Base-by-base conservation (phyloP, 2,888 invertebrate genomes). In the Sesia bembeciformis region DNA sequence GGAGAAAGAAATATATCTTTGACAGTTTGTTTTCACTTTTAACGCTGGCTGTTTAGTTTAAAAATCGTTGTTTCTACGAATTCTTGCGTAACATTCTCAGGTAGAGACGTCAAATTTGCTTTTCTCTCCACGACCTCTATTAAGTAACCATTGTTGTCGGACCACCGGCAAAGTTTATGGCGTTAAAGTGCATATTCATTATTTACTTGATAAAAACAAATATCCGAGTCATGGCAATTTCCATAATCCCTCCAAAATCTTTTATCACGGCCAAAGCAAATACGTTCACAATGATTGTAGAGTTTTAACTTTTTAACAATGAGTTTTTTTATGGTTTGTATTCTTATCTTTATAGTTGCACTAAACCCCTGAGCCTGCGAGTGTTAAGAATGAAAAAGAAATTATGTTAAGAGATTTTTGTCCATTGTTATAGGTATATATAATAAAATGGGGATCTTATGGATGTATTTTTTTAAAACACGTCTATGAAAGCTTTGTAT, bases 151-250 rank as follows among this genome's bases (percentile, higher is more conserved):
- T 54, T 53, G 52, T 55, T 51, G 51, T 43, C 40, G 58, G 79
- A 74, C 80, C 79, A 78, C 78, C 77, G 58, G 60, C 64, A 54
- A 57, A 60, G 67, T 61, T 66, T 65, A 71, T 57, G 62, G 63
- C 60, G 61, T 59, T 60, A 67, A 74, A 74, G 59, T 52, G 68
- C 68, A 62, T 60, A 62, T 67, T 76, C 72, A 76, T 78, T 80
- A 78, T 80, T 79, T 77, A 64, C 66, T 60, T 64, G 61, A 61
- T 56, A 65, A 62, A 66, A 73, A 72, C 62, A 70, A 71, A 70
- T 57, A 57, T 54, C 58, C 67, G 59, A 66, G 70, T 77, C 78
- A 76, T 76, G 64, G 70, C 69, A 71, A 75, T 75, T 72, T 72
- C 58, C 65, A 62, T 72, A 70, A 76, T 73, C 67, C 60, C 40